Base-by-base conservation (phyloP, 2,888 invertebrate species). In the Ornithoptera alexandrae region DNA sequence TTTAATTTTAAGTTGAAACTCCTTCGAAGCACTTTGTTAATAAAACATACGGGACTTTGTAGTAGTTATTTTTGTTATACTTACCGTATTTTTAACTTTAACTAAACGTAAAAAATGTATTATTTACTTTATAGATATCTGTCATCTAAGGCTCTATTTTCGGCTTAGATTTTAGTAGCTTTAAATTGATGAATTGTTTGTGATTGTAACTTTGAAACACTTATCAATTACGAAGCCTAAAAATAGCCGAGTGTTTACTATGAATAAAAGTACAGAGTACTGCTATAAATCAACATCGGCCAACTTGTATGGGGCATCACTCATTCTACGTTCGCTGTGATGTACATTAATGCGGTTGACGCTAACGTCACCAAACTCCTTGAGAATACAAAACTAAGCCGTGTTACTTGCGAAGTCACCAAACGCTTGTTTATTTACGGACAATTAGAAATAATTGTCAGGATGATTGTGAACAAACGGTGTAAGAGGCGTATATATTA, bases 311-410 rank as follows among this genome's bases (percentile, higher is more conserved):
- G 53, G 64, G 64, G 46, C 70, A 70, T 70, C 64, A 67, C 67
- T 70, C 70, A 67, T 67, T 67, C 67, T 59, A 61, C 61, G 61
- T 63, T 70, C 60, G 67, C 56, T 70, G 70, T 46, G 67, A 63
- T 67, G 67, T 53, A 63, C 60, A 64, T 59, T 70, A 70, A 70
- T 67, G 70, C 56, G 61, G 63, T 70, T 60, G 64, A 46, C 61
- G 72, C 72, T 72, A 71, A 73, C 79, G 76, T 79, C 77, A 78
- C 74, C 58, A 68, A 69, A 73, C 75, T 76, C 72, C 77, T 76
- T 78, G 77, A 74, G 78, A 78, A 79, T 78, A 74, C 71, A 73
- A 73, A 77, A 75, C 71, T 72, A 71, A 75, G 75, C 73, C 75
- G 76, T 74, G 73, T 75, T 75, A 76, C 75, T 74, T 73, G 75